Conservation (phyloP, 2,888 invertebrate species). For the Saturnia pavonia region DNA sequence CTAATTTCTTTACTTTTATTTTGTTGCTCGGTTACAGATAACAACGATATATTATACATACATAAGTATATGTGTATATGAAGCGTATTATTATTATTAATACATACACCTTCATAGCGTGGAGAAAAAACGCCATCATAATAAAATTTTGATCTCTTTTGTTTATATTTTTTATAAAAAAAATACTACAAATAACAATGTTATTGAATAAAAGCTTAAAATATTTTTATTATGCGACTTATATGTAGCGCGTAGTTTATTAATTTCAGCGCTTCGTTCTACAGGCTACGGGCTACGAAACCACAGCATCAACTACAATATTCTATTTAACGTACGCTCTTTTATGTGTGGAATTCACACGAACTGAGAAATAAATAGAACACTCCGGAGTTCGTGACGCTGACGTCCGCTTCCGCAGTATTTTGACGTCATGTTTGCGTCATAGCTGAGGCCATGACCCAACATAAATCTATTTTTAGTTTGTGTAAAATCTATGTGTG, state of each 20-base stretch:
- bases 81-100: too few relatives aligned
- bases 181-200: too few relatives aligned
- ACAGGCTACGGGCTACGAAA: not conserved
- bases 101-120: not conserved
- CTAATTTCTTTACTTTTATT: too few relatives aligned
- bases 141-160: too few relatives aligned
- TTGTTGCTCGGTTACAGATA: too few relatives aligned
- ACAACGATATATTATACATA: too few relatives aligned
- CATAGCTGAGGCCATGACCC: conserved; percentile 11
- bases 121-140: not conserved
- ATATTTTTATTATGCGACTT: not conserved
- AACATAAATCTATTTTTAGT: conserved; percentile 3
- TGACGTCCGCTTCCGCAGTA: not conserved
- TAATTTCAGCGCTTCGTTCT: not conserved
- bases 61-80: too few relatives aligned
- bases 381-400: not conserved
- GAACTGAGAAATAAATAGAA: not conserved
- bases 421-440: conserved; percentile 14
- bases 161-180: too few relatives aligned
- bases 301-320: not conserved
- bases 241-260: not conserved
- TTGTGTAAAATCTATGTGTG: not conserved
- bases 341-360: not conserved
- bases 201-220: too few relatives aligned
- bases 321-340: not conserved